Conservation (phyloP, 2,113 vertebrate species). For the Hypanus sabinus region DNA sequence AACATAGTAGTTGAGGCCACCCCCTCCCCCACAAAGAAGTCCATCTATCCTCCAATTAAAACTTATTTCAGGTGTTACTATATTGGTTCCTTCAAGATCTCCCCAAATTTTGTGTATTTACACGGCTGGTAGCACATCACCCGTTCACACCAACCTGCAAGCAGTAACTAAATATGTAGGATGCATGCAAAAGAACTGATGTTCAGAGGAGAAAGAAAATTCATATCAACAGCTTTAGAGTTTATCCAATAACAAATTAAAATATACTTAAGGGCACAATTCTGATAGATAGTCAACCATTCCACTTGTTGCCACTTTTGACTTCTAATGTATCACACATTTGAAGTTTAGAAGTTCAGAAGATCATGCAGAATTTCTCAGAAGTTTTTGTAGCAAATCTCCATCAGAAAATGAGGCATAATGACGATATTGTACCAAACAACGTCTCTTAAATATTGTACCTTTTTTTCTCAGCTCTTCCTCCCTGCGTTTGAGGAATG, state of each 20-base stretch:
- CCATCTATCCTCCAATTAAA: neutral
- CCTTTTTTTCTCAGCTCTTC: slow-evolving; percentile 69
- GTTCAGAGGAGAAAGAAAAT: neutral
- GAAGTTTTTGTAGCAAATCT: too few species aligned
- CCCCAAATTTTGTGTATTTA: neutral
- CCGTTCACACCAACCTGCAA: neutral
- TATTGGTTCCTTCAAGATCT: neutral
- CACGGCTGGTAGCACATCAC: neutral
- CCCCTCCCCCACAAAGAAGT: too few species aligned
- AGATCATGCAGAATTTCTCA: neutral
- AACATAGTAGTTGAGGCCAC: too few species aligned
- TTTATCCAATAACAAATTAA: neutral
- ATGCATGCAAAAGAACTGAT: neutral
- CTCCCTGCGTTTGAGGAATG: slow-evolving; percentile 74
- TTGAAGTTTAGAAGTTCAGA: neutral
- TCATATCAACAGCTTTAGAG: neutral
- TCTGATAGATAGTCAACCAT: neutral
- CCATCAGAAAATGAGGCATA: neutral
- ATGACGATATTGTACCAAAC: neutral
- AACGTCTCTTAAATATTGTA: slow-evolving; percentile 43
- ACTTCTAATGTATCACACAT: neutral
- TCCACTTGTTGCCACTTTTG: neutral
- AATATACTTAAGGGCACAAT: neutral
- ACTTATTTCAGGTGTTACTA: too few species aligned
- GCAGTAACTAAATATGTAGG: neutral